Evolutionary conservation across 1,140 invertebrate species (phyloP).

Genomic region (Dendroctonus valens): DNA sequence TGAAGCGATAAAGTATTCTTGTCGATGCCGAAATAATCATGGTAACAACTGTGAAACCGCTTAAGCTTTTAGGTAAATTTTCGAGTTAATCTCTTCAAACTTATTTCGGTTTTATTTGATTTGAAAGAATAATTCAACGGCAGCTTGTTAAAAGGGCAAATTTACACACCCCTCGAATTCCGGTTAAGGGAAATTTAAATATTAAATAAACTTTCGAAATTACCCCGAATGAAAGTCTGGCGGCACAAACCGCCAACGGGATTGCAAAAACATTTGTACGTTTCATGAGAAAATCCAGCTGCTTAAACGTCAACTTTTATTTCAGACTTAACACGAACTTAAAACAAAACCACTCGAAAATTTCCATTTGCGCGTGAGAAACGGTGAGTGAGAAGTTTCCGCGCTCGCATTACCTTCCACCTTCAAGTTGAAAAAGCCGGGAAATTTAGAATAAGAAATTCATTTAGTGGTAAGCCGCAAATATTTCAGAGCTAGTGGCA

Average conservation of each 20-base stretch:
- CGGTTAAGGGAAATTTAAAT: slow-evolving; percentile 24
- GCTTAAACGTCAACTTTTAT: slow-evolving; percentile 33
- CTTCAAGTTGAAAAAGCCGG: slow-evolving; percentile 10
- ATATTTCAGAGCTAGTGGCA: slow-evolving; percentile 3
- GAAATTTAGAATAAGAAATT: slow-evolving; percentile 19
- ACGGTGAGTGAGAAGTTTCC: neutral
- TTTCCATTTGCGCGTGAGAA: slow-evolving; percentile 17
- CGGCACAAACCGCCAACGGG: slow-evolving; percentile 16
- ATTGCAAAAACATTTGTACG: slow-evolving; percentile 31
- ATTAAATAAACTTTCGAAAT: slow-evolving; percentile 32
- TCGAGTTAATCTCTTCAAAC: neutral
- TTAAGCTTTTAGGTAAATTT: too few relatives aligned
- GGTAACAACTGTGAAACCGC: too few relatives aligned
- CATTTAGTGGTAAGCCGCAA: slow-evolving; percentile 13
- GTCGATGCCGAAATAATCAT: too few relatives aligned
- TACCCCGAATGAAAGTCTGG: slow-evolving; percentile 14
- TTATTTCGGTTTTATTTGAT: neutral
- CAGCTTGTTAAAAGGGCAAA: slow-evolving; percentile 7
- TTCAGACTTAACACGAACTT: slow-evolving; percentile 31
- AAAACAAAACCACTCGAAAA: slow-evolving; percentile 18
- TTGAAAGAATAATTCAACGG: slow-evolving; percentile 3
- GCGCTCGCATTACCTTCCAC: neutral
- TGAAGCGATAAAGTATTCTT: too few relatives aligned
- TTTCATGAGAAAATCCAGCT: slow-evolving; percentile 35
- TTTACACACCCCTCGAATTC: slow-evolving; percentile 22